Evolutionary conservation across 2,888 invertebrate genomes (phyloP).

Genomic region (Apamea anceps): DNA sequence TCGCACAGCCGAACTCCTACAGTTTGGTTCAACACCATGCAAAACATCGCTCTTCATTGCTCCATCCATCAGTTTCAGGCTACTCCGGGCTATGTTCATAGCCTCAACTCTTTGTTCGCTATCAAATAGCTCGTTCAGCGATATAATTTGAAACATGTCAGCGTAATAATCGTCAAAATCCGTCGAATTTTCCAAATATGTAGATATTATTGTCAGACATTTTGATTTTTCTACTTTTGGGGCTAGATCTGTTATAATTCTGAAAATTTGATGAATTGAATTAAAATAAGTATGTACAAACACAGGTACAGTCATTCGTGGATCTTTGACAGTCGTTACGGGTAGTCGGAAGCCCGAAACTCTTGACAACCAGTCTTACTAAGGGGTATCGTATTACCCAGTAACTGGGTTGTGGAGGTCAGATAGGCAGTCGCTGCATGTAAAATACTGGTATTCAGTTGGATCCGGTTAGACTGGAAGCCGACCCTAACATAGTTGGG

Average conservation of each 20-base stretch:
- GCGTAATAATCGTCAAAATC: conserved; percentile 42
- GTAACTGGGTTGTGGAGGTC: no score
- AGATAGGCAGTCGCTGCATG: no score
- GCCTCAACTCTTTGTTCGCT: conserved; percentile 50
- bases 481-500: no score
- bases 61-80: conserved; percentile 45
- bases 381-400: no score
- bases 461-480: no score
- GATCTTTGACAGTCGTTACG: no score
- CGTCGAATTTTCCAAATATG: conserved; percentile 63
- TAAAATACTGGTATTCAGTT: no score
- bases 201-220: conserved; percentile 76
- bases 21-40: conserved; percentile 26
- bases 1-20: conserved; percentile 31
- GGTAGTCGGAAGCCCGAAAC: no score
- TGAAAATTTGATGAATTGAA: conserved; percentile 18
- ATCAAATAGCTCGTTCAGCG: conserved; percentile 51
- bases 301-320: no score
- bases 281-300: neutral
- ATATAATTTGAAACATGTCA: conserved; percentile 68
- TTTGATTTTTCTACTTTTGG: conserved; percentile 72
- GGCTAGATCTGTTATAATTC: conserved; percentile 56
- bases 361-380: no score
- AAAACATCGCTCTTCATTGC: conserved; percentile 37
- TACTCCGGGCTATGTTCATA: conserved; percentile 52